Conservation (phyloP, 2,888 invertebrate species). For the Tridacna crocea region DNA sequence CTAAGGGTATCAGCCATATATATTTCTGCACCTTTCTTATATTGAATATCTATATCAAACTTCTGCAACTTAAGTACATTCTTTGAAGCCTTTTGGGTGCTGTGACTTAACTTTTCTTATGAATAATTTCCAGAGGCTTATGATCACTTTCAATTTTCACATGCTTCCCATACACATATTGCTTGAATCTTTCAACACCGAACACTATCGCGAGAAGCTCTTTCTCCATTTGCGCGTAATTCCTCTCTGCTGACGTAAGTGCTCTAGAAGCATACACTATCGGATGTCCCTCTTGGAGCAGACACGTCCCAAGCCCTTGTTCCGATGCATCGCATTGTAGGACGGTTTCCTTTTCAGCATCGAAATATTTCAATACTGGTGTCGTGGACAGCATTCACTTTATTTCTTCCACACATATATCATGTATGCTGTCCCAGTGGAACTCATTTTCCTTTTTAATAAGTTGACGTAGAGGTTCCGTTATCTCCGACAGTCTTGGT, state of each 20-base stretch:
- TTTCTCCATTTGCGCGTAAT: slow-evolving; percentile 59
- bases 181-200: slow-evolving; percentile 46
- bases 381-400: slow-evolving; percentile 12
- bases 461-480: slow-evolving; percentile 37
- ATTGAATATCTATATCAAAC: too few species aligned
- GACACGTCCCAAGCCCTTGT: slow-evolving; percentile 53
- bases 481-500: slow-evolving; percentile 33
- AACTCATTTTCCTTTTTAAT: slow-evolving; percentile 34
- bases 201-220: slow-evolving; percentile 57
- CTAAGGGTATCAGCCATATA: too few species aligned
- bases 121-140: slow-evolving; percentile 50
- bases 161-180: slow-evolving; percentile 51
- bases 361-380: slow-evolving; percentile 43
- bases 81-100: too few species aligned
- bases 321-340: slow-evolving; percentile 27
- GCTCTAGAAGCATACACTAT: slow-evolving; percentile 58
- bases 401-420: slow-evolving; percentile 24
- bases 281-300: slow-evolving; percentile 63
- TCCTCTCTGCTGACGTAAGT: slow-evolving; percentile 50
- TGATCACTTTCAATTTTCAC: slow-evolving; percentile 56
- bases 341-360: slow-evolving; percentile 15
- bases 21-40: too few species aligned
- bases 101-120: slow-evolving; percentile 32
- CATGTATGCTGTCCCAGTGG: slow-evolving; percentile 39
- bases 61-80: too few species aligned